Base-by-base conservation (phyloP, 2,797 vertebrate species). In the Hapalemur alaotrensis region DNA sequence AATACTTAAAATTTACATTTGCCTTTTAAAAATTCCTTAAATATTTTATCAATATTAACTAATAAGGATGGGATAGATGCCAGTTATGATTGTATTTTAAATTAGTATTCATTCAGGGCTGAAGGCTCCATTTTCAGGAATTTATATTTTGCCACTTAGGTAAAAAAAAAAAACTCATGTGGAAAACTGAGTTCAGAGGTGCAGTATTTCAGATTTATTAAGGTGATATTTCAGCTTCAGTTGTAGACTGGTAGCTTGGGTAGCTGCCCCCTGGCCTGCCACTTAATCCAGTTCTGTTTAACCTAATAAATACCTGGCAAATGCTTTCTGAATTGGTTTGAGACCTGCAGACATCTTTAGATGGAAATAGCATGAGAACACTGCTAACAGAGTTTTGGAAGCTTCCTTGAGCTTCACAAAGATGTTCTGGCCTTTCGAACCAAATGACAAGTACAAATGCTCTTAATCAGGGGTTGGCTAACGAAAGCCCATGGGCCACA, bases 201-300 rank as follows among this genome's bases (percentile, higher is more conserved):
- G 22, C 30, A 35, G 28, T 57, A 5, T 81, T 96, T 76, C 86
- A 81, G 83, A 78, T 94, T 94, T 91, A 93, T 78, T 65, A 54
- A 7, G 23, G 46, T 80, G 89, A 70, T 76, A 76, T 90, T 92
- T 93, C 72, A 52, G 46, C 48, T 81, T 94, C 41, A 22, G 4
- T 70, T 87, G 4, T 72, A 46, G 23, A 63, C 46, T 80, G 8
- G 23, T 75, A 48, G 38, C 87, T 81, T 82, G 28, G 17, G 10
- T 67, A 67, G 54, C 50, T 90, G 14, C 32, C 22, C 57, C n/a
- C 79, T 12, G 35, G 61, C 67, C 67, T 70, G 72, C 28, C 65
- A 93, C 89, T 88, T 88, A 91, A 94, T 88, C 46, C 32, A 48
- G 15, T 35, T 88, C 78, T 91, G 14, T 91, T 95, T 91, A 96